Base-by-base conservation (phyloP, 2,113 vertebrate genomes). In the Heteronetta atricapilla region DNA sequence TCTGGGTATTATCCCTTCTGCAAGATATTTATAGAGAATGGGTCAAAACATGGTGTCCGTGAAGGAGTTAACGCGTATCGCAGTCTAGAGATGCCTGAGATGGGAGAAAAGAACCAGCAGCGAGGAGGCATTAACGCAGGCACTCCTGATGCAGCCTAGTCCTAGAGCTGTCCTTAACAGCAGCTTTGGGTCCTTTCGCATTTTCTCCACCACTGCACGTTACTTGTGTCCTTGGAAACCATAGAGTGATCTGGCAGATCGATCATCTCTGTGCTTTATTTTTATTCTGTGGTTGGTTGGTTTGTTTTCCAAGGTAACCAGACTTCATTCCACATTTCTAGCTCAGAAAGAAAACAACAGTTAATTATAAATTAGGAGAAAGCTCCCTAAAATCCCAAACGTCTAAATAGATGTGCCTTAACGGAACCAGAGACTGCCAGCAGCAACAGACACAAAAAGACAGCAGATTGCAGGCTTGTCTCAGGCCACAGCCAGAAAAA, bases 181-280 rank as follows among this genome's bases (percentile, higher is more conserved):
- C 90, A 52, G 19, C 86, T 87, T 60, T 70, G n/a, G 56, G 2
- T 1, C 31, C 58, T 46, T 83, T 13, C 3, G 20, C 44, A 70
- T 93, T 94, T 94, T 72, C 52, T 55, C 15, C 29, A 36, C 55
- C 53, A 11, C 2, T 29, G 5, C 52, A 9, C 26, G 60, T 80
- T 72, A 62, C 81, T 90, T 86, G 26, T 81, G 40, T 48, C 80
- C 48, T 73, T 89, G 63, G 82, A 94, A 95, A 88, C 55, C 68
- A 76, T 3, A 81, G 36, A 90, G 53, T 25, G 68, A 96, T 85
- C 85, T 87, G 53, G 73, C 76, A 96, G 97, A 77, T 77, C 87
- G 87, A 69, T 50, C 2, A 72, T 18, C 62, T 68, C 62, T 36
- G 64, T 1, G 64, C 19, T 48, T 63, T 31, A 48, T 72, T 63